These are phyloP conservation scores for Acanthopagrus latus DNA, from an alignment of 2,797 vertebrate genomes.

Conservation along the genomic window DNA sequence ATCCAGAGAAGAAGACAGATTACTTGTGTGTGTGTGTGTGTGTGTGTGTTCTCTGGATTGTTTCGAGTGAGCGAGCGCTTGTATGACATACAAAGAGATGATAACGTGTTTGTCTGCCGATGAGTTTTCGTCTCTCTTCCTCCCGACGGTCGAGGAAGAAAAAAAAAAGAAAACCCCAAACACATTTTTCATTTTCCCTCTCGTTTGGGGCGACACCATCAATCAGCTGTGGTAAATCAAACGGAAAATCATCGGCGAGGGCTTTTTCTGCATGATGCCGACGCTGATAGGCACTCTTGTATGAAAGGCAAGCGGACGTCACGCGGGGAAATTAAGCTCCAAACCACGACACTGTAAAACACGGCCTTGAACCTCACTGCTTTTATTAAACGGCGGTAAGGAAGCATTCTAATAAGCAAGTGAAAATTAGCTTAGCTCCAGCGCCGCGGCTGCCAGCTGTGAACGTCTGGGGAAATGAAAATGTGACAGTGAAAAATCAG, in stretches of 20 bases:
- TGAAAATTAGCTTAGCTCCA: conserved; percentile 49
- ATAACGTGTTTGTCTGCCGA: conserved; percentile 21
- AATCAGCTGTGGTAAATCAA: conserved; percentile 73
- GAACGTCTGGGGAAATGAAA: conserved; percentile 49
- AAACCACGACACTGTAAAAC: conserved; percentile 52
- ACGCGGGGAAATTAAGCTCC: conserved; percentile 50
- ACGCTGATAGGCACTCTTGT: conserved; percentile 44
- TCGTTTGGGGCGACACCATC: conserved; percentile 55
- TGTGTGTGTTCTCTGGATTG: neutral
- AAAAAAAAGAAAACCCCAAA: conserved; percentile 29
- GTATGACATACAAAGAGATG: conserved; percentile 46
- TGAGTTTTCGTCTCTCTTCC: conserved; percentile 23
- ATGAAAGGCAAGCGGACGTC: conserved; percentile 60
- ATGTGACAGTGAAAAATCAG: conserved; percentile 55
- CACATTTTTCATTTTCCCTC: conserved; percentile 64
- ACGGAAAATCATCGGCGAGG: conserved; percentile 59
- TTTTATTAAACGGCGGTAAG: conserved; percentile 58
- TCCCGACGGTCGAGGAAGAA: neutral
- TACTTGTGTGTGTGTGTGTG: conserved; percentile 15
- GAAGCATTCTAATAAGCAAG: conserved; percentile 63
- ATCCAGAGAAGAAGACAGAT: conserved; percentile 38
- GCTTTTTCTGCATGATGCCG: conserved; percentile 50
- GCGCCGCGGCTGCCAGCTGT: conserved; percentile 41
- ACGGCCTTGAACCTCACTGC: conserved; percentile 47
- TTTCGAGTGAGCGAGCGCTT: neutral